Evolutionary conservation across 2,797 vertebrate genomes (phyloP).

Genomic region (Pseudopleuronectes americanus): DNA sequence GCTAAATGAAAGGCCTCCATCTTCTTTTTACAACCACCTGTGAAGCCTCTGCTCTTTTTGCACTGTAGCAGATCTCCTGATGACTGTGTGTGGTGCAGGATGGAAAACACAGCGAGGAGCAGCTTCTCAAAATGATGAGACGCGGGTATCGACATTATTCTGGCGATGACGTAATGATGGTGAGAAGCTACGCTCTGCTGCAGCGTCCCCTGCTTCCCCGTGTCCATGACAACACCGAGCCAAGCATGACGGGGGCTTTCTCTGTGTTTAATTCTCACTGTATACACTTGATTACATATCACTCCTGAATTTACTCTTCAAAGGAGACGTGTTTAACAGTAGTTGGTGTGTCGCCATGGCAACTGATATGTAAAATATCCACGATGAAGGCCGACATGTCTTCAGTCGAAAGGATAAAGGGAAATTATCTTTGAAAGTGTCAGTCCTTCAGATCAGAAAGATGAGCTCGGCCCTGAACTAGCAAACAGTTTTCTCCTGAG

Average conservation of each 20-base stretch:
- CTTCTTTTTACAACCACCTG: not conserved
- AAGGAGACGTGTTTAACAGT: conserved; percentile 13
- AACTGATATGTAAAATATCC: conserved; percentile 42
- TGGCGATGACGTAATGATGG: not conserved
- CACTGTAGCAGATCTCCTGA: not conserved
- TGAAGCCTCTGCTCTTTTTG: not conserved
- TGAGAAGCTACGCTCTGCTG: not conserved
- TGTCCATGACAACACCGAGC: conserved; percentile 47
- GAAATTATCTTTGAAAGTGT: not conserved
- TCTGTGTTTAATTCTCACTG: not conserved
- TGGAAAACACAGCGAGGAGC: not conserved
- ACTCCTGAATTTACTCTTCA: conserved; percentile 1
- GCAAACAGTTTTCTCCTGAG: conserved; percentile 19
- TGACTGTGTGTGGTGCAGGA: not conserved
- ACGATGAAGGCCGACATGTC: no score
- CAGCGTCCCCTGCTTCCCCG: not conserved
- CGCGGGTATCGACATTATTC: not conserved
- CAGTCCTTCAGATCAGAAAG: conserved; percentile 1
- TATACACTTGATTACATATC: not conserved
- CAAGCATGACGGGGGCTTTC: not conserved
- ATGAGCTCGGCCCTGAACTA: conserved; percentile 31
- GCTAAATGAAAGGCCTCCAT: not conserved
- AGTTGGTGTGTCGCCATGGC: conserved; percentile 45
- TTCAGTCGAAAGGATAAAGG: conserved; percentile 9
- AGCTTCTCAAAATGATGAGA: not conserved